Conservation (phyloP, 2,113 vertebrate genomes). For the Pomatorhinus ruficollis region DNA sequence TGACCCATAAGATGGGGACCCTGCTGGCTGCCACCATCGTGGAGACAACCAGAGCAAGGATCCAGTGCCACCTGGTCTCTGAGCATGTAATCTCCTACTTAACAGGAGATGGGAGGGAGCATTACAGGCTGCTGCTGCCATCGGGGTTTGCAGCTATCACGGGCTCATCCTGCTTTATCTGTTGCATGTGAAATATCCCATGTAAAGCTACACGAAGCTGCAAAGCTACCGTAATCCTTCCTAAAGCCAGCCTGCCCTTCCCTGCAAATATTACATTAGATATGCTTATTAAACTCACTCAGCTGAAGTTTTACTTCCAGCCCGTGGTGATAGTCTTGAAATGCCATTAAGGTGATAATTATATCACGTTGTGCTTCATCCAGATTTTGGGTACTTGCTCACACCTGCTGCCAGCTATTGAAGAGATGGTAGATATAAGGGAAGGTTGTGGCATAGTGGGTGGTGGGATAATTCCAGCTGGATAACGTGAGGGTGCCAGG, state of each 20-base stretch:
- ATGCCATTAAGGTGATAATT: conserved; percentile 2
- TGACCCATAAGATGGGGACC: not conserved
- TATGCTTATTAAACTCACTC: conserved; percentile 60
- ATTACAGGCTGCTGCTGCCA: not conserved
- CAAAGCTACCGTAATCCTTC: conserved; percentile 52
- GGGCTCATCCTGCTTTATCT: conserved; percentile 25
- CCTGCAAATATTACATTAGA: not conserved
- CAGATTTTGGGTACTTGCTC: not conserved
- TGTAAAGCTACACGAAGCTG: conserved; percentile 56
- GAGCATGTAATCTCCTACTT: not conserved
- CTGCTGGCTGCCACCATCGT: not conserved
- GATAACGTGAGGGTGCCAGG: not conserved
- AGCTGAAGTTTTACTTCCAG: conserved; percentile 7
- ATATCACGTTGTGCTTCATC: not conserved
- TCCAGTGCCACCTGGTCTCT: fast-evolving
- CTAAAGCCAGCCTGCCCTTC: conserved; percentile 29
- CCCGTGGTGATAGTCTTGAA: not conserved
- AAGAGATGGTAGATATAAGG: not conserved
- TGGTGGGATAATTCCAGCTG: not conserved
- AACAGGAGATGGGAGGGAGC: not conserved
- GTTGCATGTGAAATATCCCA: conserved; percentile 30
- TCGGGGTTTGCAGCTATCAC: not conserved
- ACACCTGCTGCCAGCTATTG: not conserved
- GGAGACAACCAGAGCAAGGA: not conserved
- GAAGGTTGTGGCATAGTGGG: not conserved